phyloP scores from a whole-genome alignment of 2,888 invertebrate species.

The Hesperia comma region DNA sequence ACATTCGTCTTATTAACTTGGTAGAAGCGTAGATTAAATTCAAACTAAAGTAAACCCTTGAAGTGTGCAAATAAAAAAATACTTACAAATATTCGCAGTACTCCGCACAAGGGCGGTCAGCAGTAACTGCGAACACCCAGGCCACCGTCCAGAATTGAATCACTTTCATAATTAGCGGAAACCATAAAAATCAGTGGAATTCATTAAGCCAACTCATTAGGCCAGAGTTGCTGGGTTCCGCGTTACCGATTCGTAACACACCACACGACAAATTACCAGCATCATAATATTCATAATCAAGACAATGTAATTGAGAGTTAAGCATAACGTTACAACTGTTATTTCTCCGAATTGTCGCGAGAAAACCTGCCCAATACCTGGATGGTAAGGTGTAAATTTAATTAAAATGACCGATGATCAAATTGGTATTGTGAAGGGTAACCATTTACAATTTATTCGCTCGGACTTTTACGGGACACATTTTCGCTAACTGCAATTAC shows the following conservation, averaged over 20 bases:
- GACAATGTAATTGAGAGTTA: not conserved
- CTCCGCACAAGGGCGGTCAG: constrained; percentile 26
- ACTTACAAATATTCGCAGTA: constrained; percentile 43
- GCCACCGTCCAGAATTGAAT: constrained; percentile 23
- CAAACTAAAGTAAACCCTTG: too few relatives aligned
- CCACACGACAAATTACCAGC: constrained; percentile 25
- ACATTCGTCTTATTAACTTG: too few relatives aligned
- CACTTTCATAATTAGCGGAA: constrained; percentile 36
- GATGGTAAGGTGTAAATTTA: not conserved
- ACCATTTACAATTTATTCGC: not conserved
- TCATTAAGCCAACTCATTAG: constrained; percentile 29
- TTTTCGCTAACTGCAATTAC: too few relatives aligned
- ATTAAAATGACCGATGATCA: not conserved
- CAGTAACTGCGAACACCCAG: constrained; percentile 20
- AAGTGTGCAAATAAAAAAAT: too few relatives aligned
- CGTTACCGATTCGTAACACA: constrained; percentile 15
- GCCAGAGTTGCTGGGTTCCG: not conserved
- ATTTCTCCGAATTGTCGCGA: not conserved
- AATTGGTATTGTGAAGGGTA: not conserved
- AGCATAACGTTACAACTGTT: not conserved
- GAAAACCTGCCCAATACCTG: not conserved
- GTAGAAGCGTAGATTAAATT: too few relatives aligned
- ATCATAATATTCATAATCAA: not conserved
- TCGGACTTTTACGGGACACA: too few relatives aligned
- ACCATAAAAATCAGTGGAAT: constrained; percentile 16